These are phyloP conservation scores for Triplophysa siluroides DNA, from an alignment of 2,113 vertebrate species.

Conservation along the genomic window DNA sequence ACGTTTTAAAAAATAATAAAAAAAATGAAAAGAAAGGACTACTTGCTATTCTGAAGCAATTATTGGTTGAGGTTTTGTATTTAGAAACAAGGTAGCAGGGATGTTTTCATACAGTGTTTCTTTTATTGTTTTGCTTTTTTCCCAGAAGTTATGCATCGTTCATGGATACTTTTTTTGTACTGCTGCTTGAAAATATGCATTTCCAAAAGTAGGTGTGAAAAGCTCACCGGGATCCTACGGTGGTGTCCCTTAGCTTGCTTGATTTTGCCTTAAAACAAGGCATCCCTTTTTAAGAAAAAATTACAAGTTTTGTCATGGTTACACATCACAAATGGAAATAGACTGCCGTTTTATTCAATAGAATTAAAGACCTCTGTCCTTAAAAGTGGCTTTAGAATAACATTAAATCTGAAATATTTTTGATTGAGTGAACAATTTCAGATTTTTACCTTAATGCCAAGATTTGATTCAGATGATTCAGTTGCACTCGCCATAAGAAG, in stretches of 20 bases:
- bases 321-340: slow-evolving; percentile 63
- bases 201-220: slow-evolving; percentile 95
- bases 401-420: slow-evolving; percentile 62
- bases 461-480: slow-evolving; percentile 5
- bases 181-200: slow-evolving; percentile 99
- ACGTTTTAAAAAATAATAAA: slow-evolving; percentile 73
- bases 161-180: slow-evolving; percentile 97
- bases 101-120: slow-evolving; percentile 93
- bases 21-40: slow-evolving; percentile 86
- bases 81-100: slow-evolving; percentile 99
- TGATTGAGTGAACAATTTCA: slow-evolving; percentile 49
- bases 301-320: slow-evolving; percentile 61
- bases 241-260: slow-evolving; percentile 68
- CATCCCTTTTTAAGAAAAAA: slow-evolving; percentile 52
- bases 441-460: slow-evolving; percentile 38
- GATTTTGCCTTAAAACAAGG: slow-evolving; percentile 53
- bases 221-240: slow-evolving; percentile 78
- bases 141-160: slow-evolving; percentile 99
- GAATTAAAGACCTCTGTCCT: not conserved
- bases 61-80: slow-evolving; percentile 99
- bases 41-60: slow-evolving; percentile 98
- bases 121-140: slow-evolving; percentile 72
- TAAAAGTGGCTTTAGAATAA: slow-evolving; percentile 2
- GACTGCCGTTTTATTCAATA: slow-evolving; percentile 47
- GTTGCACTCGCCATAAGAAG: slow-evolving; percentile 14